Evolutionary conservation across 2,797 vertebrate species (phyloP).

Genomic region (Poeciliopsis infans): DNA sequence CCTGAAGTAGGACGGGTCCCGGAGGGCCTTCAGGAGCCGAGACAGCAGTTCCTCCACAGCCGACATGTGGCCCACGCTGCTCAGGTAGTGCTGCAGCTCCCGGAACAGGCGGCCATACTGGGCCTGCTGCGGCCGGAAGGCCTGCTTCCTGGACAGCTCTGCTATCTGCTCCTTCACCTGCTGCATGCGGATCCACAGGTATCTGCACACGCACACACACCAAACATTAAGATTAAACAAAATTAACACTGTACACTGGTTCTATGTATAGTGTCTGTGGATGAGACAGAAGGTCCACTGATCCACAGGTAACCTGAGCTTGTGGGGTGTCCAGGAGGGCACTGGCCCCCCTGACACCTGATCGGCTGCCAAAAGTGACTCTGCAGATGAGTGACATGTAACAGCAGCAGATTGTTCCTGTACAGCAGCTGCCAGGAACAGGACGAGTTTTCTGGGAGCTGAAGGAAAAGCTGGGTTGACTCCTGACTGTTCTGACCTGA

Average conservation of each 20-base stretch:
- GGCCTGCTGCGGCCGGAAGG: slow-evolving; percentile 85
- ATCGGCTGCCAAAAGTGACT: no score
- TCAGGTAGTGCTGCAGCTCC: slow-evolving; percentile 91
- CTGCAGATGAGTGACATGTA: no score
- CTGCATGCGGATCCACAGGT: slow-evolving; percentile 88
- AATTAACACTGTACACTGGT: no score
- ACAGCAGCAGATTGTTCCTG: no score
- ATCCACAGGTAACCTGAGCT: not conserved
- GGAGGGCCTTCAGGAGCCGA: slow-evolving; percentile 82
- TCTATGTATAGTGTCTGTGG: no score
- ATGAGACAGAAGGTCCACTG: no score
- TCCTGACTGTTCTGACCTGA: slow-evolving; percentile 80
- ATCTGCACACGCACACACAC: slow-evolving; percentile 70
- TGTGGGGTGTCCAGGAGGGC: no score
- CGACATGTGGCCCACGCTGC: slow-evolving; percentile 85
- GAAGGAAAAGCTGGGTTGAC: not conserved
- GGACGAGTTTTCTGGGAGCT: not conserved
- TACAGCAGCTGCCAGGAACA: not conserved
- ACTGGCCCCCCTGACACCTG: no score
- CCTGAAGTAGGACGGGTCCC: slow-evolving; percentile 71
- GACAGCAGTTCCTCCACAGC: slow-evolving; percentile 86
- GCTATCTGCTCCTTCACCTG: slow-evolving; percentile 86
- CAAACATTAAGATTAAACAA: no score
- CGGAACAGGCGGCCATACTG: slow-evolving; percentile 88
- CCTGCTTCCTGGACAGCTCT: slow-evolving; percentile 90